Base-by-base conservation (phyloP, 2,797 vertebrate genomes). In the Channallabes apus region DNA sequence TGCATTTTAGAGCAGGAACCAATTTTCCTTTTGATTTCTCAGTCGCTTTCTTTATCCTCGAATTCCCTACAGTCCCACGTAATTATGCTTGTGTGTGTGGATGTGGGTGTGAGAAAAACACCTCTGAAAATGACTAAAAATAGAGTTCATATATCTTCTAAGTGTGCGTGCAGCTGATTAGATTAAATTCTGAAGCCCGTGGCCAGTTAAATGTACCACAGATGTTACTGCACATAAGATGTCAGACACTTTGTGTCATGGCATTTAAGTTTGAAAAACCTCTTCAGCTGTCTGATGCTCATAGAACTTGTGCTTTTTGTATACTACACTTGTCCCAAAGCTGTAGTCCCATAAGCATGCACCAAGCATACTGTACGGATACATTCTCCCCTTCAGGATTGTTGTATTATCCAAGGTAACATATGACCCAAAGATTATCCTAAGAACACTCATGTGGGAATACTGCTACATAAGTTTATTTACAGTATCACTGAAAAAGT, bases 321-420 rank as follows among this genome's bases (percentile, higher is more conserved):
- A 38, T 20, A 69, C 22, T 22, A 24, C 18, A 54, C 38, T n/a
- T 46, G n/a, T n/a, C n/a, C n/a, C n/a, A n/a, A n/a, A n/a, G 22
- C 27, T 58, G n/a, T 29, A 56, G 51, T 84, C 79, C 84, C 59
- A 64, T 51, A 77, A 72, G 83, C 80, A 83, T 81, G 83, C 80
- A 83, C 78, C 72, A 83, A 62, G 85, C 76, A 82, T 67, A 87
- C 20, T 72, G 46, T 67, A 87, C 27, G 72, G 58, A 64, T 38
- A 80, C 15, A 69, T 15, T 7, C 15, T 41, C 15, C 62, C 17
- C 15, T 77, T 77, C 73, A 29, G 73, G 32, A 35, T 7, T 59
- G 22, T 20, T 77, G 59, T 77, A 32, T 54, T 77, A 20, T 0
- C 58, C 75, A 59, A 54, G 27, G 56, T 59, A 29, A 78, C 1